These are phyloP conservation scores for Drosophila parthenogenetica DNA, from an alignment of 2,888 invertebrate species.

Conservation along the genomic window DNA sequence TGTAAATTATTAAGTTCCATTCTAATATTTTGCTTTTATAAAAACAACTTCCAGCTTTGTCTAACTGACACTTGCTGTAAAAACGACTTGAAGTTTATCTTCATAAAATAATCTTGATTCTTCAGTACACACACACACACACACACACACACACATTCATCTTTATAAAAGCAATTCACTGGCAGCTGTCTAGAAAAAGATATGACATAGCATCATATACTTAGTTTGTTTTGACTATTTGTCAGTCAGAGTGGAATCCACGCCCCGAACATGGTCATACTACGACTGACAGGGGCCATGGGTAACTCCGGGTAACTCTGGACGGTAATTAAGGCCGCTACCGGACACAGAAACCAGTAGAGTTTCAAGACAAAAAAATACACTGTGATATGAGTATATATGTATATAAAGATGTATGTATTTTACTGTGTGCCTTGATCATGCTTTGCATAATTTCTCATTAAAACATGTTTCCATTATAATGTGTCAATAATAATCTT, in stretches of 20 bases:
- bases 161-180: slow-evolving; percentile 35
- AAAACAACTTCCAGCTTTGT: slow-evolving; percentile 50
- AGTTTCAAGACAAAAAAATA: slow-evolving; percentile 21
- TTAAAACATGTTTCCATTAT: slow-evolving; percentile 79
- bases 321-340: slow-evolving; percentile 76
- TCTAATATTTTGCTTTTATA: slow-evolving; percentile 9
- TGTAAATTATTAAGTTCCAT: slow-evolving; percentile 9
- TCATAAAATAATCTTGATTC: slow-evolving; percentile 46
- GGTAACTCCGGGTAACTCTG: slow-evolving; percentile 40
- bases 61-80: slow-evolving; percentile 38
- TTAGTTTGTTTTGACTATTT: slow-evolving; percentile 77
- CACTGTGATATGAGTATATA: slow-evolving; percentile 35
- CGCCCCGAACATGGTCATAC: slow-evolving; percentile 59
- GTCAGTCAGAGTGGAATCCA: slow-evolving; percentile 61
- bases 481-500: slow-evolving; percentile 74
- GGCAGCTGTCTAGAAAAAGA: slow-evolving; percentile 64
- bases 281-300: slow-evolving; percentile 23
- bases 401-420: background rate
- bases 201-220: slow-evolving; percentile 67
- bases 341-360: slow-evolving; percentile 59
- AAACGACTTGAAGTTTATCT: slow-evolving; percentile 43
- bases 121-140: slow-evolving; percentile 33
- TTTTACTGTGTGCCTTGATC: slow-evolving; percentile 17
- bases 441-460: slow-evolving; percentile 76
- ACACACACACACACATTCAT: background rate